Base-by-base conservation (phyloP, 2,113 vertebrate species). In the Oryzias melastigma region DNA sequence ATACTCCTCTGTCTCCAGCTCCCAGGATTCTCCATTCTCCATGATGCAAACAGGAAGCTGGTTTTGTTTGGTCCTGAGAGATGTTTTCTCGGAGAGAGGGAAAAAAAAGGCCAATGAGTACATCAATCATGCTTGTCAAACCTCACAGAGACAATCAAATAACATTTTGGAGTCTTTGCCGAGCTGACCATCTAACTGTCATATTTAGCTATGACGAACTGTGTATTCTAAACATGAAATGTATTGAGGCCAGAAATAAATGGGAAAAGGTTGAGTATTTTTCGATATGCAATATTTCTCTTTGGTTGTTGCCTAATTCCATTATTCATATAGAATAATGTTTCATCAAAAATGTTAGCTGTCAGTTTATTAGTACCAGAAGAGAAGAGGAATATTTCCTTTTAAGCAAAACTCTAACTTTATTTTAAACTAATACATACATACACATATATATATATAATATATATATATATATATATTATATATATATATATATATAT, bases 81-180 rank as follows among this genome's bases (percentile, higher is more conserved):
- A 82, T 64, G 72, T 79, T 82, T 81, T 68, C 74, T 83, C 68
- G 5, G 49, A 73, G 77, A 72, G 70, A 73, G n/a, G n/a, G n/a
- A n/a, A n/a, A n/a, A n/a, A 84, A 35, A 83, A 78, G 75, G 79
- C 41, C 70, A 66, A 80, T 51, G 64, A 75, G 76, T 67, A 41
- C 84, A 86, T 90, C 81, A 65, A 91, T 91, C 87, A 90, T 65
- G 59, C 41, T 80, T 84, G 87, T 87, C 85, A 83, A 70, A 61
- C 81, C 69, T 71, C 56, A 51, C 75, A 18, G 68, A 72, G 78
- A 82, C 85, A 90, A 72, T 88, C 87, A 87, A 85, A 90, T 88
- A 86, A 78, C 63, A 80, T 81, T 86, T 85, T 74, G 81, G 84
- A 86, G 68, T 80, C 43, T 4, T 65, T 64, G 83, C 88, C 84